These are phyloP conservation scores for Lepidocolaptes lacrymiger DNA, from an alignment of 2,797 vertebrate genomes.

Conservation along the genomic window DNA sequence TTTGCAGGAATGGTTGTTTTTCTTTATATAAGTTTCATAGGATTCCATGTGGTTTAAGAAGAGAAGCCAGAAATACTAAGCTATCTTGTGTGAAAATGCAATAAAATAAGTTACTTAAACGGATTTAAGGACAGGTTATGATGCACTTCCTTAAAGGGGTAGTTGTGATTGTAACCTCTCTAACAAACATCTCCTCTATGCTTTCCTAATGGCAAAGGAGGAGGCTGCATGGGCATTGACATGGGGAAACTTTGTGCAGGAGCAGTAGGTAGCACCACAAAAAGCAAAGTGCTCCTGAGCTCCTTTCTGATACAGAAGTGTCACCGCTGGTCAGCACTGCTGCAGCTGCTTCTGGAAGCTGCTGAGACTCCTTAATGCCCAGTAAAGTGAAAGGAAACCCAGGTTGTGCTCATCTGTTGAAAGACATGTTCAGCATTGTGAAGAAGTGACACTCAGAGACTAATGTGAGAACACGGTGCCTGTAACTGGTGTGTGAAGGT, in stretches of 20 bases:
- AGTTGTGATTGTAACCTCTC: not conserved
- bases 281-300: not conserved
- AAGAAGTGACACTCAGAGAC: not conserved
- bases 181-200: not conserved
- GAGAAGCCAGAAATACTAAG: not conserved
- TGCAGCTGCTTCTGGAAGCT: not conserved
- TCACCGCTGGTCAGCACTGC: accelerated
- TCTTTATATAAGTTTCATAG: not conserved
- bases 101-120: not conserved
- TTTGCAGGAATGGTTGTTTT: not conserved
- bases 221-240: accelerated
- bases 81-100: not conserved
- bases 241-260: no score
- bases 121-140: not conserved
- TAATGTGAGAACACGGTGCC: not conserved
- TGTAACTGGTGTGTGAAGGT: not conserved
- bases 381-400: not conserved
- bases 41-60: not conserved
- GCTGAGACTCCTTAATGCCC: not conserved
- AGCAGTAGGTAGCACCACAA: not conserved
- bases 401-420: not conserved
- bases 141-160: not conserved
- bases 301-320: not conserved
- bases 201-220: not conserved
- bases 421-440: not conserved